Conservation (phyloP, 2,888 invertebrate genomes). For the Galeruca laticollis region DNA sequence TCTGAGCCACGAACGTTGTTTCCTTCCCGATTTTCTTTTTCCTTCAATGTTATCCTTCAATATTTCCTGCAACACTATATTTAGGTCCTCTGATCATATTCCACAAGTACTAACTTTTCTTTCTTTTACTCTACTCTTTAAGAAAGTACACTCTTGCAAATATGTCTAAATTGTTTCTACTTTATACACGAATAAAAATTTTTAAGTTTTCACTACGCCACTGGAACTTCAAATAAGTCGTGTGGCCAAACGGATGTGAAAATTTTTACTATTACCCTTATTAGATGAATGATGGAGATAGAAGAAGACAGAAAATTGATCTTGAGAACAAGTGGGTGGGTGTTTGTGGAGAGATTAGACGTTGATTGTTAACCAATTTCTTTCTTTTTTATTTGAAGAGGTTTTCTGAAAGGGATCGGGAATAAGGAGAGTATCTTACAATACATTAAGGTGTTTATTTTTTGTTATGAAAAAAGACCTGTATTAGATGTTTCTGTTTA, state of each 20-base stretch:
- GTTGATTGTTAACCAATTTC: constrained; percentile 50
- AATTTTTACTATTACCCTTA: constrained; percentile 35
- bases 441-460: constrained; percentile 14
- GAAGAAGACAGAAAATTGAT: constrained; percentile 36
- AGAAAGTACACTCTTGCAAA: too few relatives aligned
- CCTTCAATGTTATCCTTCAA: too few relatives aligned
- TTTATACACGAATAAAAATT: too few relatives aligned
- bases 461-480: constrained; percentile 11
- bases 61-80: too few relatives aligned
- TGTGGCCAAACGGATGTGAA: constrained; percentile 52
- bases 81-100: too few relatives aligned
- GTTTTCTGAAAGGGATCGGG: constrained; percentile 33
- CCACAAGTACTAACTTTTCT: too few relatives aligned
- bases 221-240: constrained; percentile 43
- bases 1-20: too few relatives aligned
- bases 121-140: too few relatives aligned
- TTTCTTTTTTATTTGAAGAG: constrained; percentile 36
- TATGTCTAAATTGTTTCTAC: too few relatives aligned
- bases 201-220: constrained; percentile 17
- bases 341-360: constrained; percentile 48
- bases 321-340: constrained; percentile 49
- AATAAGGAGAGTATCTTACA: constrained; percentile 29
- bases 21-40: too few relatives aligned
- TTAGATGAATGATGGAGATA: constrained; percentile 23
- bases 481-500: constrained; percentile 18